Percentiles rank a stretch among this genome's conserved stretches.
phyloP scores from a whole-genome alignment of 2,113 vertebrate genomes.

The Cygnus atratus region DNA sequence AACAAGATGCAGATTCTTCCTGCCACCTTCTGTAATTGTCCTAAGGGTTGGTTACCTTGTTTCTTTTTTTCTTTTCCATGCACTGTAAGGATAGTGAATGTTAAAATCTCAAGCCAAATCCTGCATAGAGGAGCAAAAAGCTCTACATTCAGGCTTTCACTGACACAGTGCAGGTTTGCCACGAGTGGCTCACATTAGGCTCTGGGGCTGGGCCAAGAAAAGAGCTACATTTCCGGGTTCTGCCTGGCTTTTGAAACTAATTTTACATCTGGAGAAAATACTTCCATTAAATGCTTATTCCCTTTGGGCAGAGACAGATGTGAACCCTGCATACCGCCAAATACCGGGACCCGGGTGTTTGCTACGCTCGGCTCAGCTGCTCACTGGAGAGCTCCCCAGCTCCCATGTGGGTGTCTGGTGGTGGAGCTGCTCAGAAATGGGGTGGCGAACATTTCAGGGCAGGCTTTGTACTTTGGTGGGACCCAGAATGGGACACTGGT shows the following conservation, averaged over 20 bases:
- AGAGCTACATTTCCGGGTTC: background rate
- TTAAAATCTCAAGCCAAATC: background rate
- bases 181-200: background rate
- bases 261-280: constrained; percentile 52
- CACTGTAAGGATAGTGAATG: background rate
- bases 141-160: rapidly evolving
- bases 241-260: constrained; percentile 15
- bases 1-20: background rate
- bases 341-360: background rate
- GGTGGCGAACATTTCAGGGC: background rate
- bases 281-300: constrained; percentile 18
- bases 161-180: background rate
- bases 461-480: background rate
- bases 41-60: background rate
- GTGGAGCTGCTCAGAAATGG: background rate
- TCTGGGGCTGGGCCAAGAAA: background rate
- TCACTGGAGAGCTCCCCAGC: rapidly evolving
- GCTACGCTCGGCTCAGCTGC: background rate
- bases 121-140: background rate
- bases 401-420: rapidly evolving
- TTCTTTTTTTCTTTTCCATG: background rate
- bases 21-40: background rate
- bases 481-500: background rate
- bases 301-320: constrained; percentile 50
- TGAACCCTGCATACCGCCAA: background rate